Conservation (phyloP, 2,888 invertebrate species). For the Cosmia trapezina region DNA sequence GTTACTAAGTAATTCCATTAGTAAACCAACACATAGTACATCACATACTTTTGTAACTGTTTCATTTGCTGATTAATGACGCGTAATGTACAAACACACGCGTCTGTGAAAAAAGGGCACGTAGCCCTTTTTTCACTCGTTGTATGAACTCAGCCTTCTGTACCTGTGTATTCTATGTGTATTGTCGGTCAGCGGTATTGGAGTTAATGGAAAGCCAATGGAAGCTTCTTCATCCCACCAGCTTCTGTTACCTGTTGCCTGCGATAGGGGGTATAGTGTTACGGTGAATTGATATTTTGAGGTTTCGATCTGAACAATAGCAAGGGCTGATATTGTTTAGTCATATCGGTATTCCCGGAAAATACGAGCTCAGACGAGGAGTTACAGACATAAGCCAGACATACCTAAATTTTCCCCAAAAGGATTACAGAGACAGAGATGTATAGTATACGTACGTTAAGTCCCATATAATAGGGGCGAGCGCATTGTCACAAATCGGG, state of each 20-base stretch:
- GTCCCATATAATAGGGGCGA: too few relatives aligned
- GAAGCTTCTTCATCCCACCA: slow-evolving; percentile 38
- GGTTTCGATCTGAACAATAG: background rate
- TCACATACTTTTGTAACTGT: too few relatives aligned
- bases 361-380: background rate
- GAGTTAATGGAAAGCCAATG: slow-evolving; percentile 55
- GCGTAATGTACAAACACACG: too few relatives aligned
- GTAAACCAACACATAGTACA: too few relatives aligned
- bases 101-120: too few relatives aligned
- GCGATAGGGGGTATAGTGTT: slow-evolving; percentile 6
- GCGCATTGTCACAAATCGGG: too few relatives aligned
- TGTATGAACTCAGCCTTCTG: slow-evolving; percentile 4
- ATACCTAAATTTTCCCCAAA: too few relatives aligned
- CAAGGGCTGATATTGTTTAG: background rate
- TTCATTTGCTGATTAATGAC: too few relatives aligned
- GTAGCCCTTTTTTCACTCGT: background rate
- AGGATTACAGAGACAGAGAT: too few relatives aligned
- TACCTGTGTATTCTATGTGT: slow-evolving; percentile 10
- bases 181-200: slow-evolving; percentile 48
- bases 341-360: background rate
- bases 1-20: too few relatives aligned
- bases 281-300: slow-evolving; percentile 16
- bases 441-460: too few relatives aligned
- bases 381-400: background rate
- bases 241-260: slow-evolving; percentile 39